Percentiles rank a stretch among this genome's conserved stretches.
Evolutionary conservation across 2,888 invertebrate species (phyloP).

Genomic region (Drosophila quinaria): DNA sequence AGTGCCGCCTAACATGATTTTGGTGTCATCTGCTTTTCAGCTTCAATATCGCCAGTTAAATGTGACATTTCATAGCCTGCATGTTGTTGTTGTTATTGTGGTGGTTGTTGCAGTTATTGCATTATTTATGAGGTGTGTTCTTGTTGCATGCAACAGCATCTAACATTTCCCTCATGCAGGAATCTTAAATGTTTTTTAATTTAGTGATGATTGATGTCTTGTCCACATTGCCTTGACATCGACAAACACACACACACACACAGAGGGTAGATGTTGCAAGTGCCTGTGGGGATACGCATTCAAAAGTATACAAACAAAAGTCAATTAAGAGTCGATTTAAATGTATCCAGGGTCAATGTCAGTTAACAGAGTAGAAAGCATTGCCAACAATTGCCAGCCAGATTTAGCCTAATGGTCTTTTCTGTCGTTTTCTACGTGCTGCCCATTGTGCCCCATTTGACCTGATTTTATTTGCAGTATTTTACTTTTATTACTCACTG

Average conservation of each 20-base stretch:
- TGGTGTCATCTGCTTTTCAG: conserved; percentile 84
- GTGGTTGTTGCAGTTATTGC: conserved; percentile 53
- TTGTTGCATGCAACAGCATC: conserved; percentile 44
- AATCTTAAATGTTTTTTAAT: conserved; percentile 81
- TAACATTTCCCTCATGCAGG: conserved; percentile 65
- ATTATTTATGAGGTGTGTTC: conserved; percentile 70
- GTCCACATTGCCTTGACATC: conserved; percentile 75
- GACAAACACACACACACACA: conserved; percentile 21
- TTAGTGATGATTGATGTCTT: conserved; percentile 81
- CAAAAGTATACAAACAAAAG: conserved; percentile 63
- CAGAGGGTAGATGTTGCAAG: conserved; percentile 5
- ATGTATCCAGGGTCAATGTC: conserved; percentile 73
- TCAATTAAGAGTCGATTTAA: conserved; percentile 77
- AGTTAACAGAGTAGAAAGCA: conserved; percentile 62
- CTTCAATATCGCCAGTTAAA: conserved; percentile 80
- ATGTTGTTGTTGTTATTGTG: conserved; percentile 8
- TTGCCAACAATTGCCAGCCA: conserved; percentile 50
- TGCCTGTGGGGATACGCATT: conserved; percentile 69
- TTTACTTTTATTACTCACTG: conserved; percentile 79
- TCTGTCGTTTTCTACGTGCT: conserved; percentile 50
- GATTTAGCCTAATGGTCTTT: conserved; percentile 58
- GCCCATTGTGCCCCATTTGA: conserved; percentile 76
- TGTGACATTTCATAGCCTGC: conserved; percentile 75
- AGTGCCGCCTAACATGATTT: conserved; percentile 85
- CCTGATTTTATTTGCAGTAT: conserved; percentile 79